Evolutionary conservation across 2,888 invertebrate species (phyloP).

Genomic region (Hirtodrosophila trivittata): DNA sequence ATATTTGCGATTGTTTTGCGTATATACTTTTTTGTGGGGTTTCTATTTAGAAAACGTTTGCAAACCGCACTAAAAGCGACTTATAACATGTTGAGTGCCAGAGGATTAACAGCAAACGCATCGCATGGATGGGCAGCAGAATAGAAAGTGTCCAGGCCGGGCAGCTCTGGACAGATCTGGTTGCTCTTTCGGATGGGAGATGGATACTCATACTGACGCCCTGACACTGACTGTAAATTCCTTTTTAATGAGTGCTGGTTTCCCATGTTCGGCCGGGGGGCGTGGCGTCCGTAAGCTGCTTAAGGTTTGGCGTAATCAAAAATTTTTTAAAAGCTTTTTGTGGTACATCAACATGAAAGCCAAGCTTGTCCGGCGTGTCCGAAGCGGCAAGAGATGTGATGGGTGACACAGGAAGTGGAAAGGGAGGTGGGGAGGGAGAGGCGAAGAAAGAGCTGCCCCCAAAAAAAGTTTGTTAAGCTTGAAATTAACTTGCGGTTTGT

Average conservation of each 20-base stretch:
- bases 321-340: slow-evolving; percentile 78
- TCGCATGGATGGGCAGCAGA: slow-evolving; percentile 36
- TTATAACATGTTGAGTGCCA: slow-evolving; percentile 80
- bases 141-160: slow-evolving; percentile 49
- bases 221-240: slow-evolving; percentile 62
- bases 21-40: slow-evolving; percentile 28
- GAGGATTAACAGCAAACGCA: slow-evolving; percentile 70
- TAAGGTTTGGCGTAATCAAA: slow-evolving; percentile 80
- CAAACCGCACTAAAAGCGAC: slow-evolving; percentile 80
- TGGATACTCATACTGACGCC: slow-evolving; percentile 6
- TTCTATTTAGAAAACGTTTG: slow-evolving; percentile 69
- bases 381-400: slow-evolving; percentile 12
- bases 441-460: slow-evolving; percentile 1
- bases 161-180: slow-evolving; percentile 16
- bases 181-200: too few relatives aligned
- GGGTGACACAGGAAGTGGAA: slow-evolving; percentile 4
- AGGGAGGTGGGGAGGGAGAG: background rate
- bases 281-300: slow-evolving; percentile 72
- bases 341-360: slow-evolving; percentile 73
- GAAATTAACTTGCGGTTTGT: slow-evolving; percentile 78
- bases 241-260: slow-evolving; percentile 77
- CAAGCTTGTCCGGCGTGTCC: slow-evolving; percentile 31
- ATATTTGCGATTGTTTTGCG: slow-evolving; percentile 5
- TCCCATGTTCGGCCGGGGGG: slow-evolving; percentile 35
- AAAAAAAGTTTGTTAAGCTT: slow-evolving; percentile 73